Evolutionary conservation across 2,797 vertebrate genomes (phyloP), one percentile per base, ranked within the genome.

Genomic region (Antennarius maculatus): DNA sequence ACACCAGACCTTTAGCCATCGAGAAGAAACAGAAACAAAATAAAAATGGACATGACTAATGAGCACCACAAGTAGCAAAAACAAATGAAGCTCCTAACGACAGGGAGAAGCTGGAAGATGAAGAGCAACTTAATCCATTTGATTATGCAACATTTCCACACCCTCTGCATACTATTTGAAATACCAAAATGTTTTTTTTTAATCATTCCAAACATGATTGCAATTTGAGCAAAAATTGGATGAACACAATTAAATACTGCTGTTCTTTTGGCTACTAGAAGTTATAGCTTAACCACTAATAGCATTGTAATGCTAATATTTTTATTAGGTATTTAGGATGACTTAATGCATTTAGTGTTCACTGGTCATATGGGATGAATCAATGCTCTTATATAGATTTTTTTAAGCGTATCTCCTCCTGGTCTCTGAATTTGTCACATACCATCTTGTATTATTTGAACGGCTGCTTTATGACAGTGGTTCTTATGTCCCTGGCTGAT

Each of bases 321-420:
- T 78, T 81, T 34, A 68, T 74, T 70, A 76, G 59, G 3, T 41
- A 57, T n/a, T 46, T 42, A 59, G 23, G 68, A 85, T 87, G 86
- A 89, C 56, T 71, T 85, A 67, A 86, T 76, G 45, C 63, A 66
- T 85, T 71, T 53, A 80, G 76, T 68, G 53, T 71, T 82, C 66
- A 77, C 39, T 16, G 48, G 64, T 85, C 83, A 74, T 77, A 64
- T 80, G 86, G 79, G 66, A 69, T 50, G 3, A 53, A 69, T 87
- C 76, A 82, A 61, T 61, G 74, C 55, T 76, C 80, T 71, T 77
- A 60, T 53, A 74, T 77, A 84, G 79, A 87, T 86, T 81, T 23
- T 23, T 88, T 81, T 86, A 77, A 70, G 43, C 48, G 17, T 52
- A 67, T 34, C 27, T 66, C 52, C 67, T 61, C 74, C 61, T 8